Conservation (phyloP, 2,113 vertebrate genomes). For the Urocolius indicus region DNA sequence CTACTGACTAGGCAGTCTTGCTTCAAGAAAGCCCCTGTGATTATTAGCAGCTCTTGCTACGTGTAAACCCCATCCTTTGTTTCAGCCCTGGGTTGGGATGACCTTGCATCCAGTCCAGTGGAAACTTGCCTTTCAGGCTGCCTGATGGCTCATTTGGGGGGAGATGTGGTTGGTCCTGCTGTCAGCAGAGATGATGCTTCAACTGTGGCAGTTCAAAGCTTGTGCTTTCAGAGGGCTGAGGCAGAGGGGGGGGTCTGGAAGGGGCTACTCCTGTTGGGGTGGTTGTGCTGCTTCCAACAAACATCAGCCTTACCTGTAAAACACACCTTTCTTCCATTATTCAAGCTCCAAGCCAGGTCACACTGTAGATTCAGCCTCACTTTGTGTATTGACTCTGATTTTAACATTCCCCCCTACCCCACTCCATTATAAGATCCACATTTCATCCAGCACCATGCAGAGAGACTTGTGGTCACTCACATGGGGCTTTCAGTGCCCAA, state of each 20-base stretch:
- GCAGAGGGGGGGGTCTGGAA: accelerated
- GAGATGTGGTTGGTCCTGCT: neutral
- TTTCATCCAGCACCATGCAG: neutral
- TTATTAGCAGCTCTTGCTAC: accelerated
- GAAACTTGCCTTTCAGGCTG: neutral
- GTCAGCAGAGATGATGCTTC: neutral
- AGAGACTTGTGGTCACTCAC: neutral
- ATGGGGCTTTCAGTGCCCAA: accelerated
- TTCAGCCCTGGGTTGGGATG: neutral
- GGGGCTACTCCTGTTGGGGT: neutral
- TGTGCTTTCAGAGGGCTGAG: neutral
- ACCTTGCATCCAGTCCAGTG: neutral
- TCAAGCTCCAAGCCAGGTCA: neutral
- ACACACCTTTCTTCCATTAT: neutral
- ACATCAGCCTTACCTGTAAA: neutral
- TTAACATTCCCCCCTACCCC: neutral
- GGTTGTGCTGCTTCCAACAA: no score
- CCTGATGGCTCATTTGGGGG: accelerated
- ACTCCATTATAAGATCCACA: no score
- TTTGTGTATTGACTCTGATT: neutral
- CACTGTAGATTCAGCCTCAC: neutral
- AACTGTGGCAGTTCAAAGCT: neutral
- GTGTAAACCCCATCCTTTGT: neutral
- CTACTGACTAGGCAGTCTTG: neutral
- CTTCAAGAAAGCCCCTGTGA: neutral